Evolutionary conservation across 2,888 invertebrate species (phyloP), one percentile per base, ranked within the genome.

Genomic region (Trichopria drosophilae): DNA sequence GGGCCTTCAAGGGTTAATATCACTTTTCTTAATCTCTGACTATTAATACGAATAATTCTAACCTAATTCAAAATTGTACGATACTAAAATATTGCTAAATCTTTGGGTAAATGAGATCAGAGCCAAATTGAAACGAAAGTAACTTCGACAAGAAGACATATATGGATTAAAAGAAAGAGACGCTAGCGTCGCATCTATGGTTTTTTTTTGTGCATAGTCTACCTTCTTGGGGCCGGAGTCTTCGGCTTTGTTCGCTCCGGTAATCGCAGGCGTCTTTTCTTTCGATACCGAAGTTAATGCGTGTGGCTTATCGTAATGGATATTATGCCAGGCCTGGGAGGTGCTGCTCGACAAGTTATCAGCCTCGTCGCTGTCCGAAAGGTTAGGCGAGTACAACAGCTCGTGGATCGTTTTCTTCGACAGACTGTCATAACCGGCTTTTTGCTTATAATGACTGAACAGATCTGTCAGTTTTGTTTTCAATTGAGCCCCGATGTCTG

Each of bases 191-290:
- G 56, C 50, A 43, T 56, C 61, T 58, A 53, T 53, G 34, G n/a
- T n/a, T n/a, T n/a, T n/a, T n/a, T 26, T 10, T n/a, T 10, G 26
- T 26, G 26, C 26, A 10, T 51, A 60, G 46, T 60, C 65, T 68
- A 73, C 72, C 73, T 73, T 73, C 66, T 72, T 73, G 48, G 60
- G 37, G 67, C 65, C 62, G 64, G 59, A 62, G 61, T 73, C 72
- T 59, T 73, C 70, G 57, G 65, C 59, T 68, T 71, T 73, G 63
- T 64, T 67, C 55, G 57, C 47, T 6, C 15, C 58, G 47, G 62
- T 54, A 48, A 66, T 24, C 23, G 42, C 60, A 44, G 67, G 61
- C 56, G 71, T 64, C 56, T 72, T 73, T 66, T 70, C 73, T 68
- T 71, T 73, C 47, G 63, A 60, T 59, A 70, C 57, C 44, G 61